Base-by-base conservation (phyloP, 2,888 invertebrate genomes). In the Synanthedon vespiformis region DNA sequence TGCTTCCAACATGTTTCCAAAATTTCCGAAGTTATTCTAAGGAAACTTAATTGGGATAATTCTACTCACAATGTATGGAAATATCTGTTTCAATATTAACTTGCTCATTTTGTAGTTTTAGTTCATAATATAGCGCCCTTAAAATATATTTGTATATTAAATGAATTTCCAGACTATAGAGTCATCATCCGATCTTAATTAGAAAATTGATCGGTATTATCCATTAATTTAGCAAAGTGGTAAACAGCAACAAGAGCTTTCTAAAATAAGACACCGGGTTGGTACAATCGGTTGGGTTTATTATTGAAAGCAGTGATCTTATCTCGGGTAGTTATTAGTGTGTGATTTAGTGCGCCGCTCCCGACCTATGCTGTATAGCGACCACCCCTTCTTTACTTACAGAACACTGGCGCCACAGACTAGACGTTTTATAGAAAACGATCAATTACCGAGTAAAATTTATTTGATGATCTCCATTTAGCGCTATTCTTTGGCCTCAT, bases 301-400 rank as follows among this genome's bases (percentile, higher is more conserved):
- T 80, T 80, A 83, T 83, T 85, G 83, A 85, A 83, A 83, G 82
- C 73, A 61, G 60, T 71, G 85, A 86, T 86, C 68, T 71, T 85
- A 86, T 86, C 85, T 68, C 62, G 62, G 69, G 69, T 78, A 74
- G 85, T 84, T 86, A 85, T 85, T 84, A 84, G 81, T 66, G 65
- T 62, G 67, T 82, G 86, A 85, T 86, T 82, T 84, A 85, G 77
- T 78, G 72, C 67, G 56, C 63, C 56, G 64, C 63, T 65, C 60
- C 65, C 59, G 61, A 63, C 61, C 62, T 59, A 65, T 64, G 65
- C 67, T 60, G 64, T 59, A 65, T 63, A 62, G 63, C 65, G 76
- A 75, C 80, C 80, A 80, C 79, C 81, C 80, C 75, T 67, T 73
- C 72, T 74, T 74, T 76, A 73, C 71, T 67, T 70, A 71, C 68